Evolutionary conservation across 2,113 vertebrate genomes (phyloP).

Genomic region (Melozone crissalis): DNA sequence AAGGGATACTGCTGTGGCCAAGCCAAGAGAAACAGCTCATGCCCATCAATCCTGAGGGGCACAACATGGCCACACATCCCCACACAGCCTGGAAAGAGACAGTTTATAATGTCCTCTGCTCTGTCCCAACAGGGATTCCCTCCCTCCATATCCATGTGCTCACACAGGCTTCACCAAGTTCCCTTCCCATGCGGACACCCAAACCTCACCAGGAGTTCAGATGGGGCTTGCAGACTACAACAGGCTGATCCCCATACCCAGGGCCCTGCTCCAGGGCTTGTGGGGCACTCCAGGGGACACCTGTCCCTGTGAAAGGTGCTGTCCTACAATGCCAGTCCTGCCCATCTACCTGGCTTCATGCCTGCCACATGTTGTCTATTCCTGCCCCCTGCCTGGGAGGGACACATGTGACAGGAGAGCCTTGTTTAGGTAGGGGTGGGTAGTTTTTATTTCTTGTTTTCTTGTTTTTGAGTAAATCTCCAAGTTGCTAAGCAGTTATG

Average conservation of each 20-base stretch:
- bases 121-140: not conserved
- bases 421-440: not conserved
- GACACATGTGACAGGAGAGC: not conserved
- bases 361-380: not conserved
- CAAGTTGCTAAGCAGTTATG: slow-evolving; percentile 30
- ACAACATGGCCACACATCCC: not conserved
- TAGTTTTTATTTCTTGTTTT: slow-evolving; percentile 31
- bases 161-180: not conserved
- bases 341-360: rapidly evolving
- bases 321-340: not conserved
- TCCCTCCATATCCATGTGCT: rapidly evolving
- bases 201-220: not conserved
- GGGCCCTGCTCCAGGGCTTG: rapidly evolving
- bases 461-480: slow-evolving; percentile 48
- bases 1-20: not conserved
- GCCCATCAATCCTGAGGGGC: not conserved
- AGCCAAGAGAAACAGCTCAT: not conserved
- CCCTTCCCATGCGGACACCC: not conserved
- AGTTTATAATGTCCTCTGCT: not conserved
- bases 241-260: not conserved
- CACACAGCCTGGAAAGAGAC: not conserved
- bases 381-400: not conserved
- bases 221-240: not conserved
- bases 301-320: not conserved
- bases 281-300: rapidly evolving